A percentile compares a stretch with the other conserved stretches of the same genome.
Conservation (phyloP, 1,140 invertebrate genomes). For the Grapholita molesta region DNA sequence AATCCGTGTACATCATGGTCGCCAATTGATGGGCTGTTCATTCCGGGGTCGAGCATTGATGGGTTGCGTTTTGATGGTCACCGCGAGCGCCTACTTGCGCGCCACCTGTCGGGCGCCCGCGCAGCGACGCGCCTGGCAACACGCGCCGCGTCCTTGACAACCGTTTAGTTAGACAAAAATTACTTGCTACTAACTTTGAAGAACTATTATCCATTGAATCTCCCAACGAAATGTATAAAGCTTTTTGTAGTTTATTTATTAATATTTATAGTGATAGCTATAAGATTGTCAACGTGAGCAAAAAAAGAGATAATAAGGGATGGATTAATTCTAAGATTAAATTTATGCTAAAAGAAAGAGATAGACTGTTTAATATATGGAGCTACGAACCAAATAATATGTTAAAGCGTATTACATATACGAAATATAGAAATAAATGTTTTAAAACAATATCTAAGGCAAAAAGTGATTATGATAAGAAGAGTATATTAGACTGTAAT, state of each 20-base stretch:
- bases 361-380: constrained; percentile 23
- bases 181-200: background rate
- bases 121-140: background rate
- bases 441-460: background rate
- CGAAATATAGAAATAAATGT: constrained; percentile 23
- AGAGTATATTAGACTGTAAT: constrained; percentile 1
- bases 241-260: background rate
- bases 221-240: background rate
- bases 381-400: constrained; percentile 23
- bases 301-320: constrained; percentile 6
- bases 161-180: background rate
- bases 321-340: constrained; percentile 14
- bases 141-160: background rate
- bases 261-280: constrained; percentile 14
- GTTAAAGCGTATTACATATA: constrained; percentile 23
- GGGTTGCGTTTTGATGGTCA: too few species aligned
- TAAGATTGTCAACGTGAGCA: background rate
- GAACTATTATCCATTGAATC: background rate
- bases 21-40: too few species aligned
- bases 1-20: too few species aligned
- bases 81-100: too few species aligned
- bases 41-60: too few species aligned
- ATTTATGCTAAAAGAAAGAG: constrained; percentile 18
- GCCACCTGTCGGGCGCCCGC: background rate
- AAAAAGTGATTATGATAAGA: constrained; percentile 9